Conservation (phyloP, 1,140 invertebrate species). For the Dolichoris vasculosae region DNA sequence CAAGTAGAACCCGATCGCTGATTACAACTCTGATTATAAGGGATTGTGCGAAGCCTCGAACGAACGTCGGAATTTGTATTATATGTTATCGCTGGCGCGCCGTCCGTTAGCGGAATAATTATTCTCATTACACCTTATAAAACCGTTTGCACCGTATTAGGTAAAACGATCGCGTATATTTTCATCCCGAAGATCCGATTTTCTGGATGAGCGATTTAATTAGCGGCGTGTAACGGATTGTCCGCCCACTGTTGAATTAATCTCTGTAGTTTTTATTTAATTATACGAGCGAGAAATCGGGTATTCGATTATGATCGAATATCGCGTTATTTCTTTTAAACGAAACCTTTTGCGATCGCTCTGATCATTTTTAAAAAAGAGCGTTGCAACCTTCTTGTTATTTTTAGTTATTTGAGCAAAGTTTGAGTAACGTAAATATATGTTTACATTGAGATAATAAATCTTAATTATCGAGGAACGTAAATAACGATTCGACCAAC, state of each 20-base stretch:
- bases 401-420: too few species aligned
- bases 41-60: conserved; percentile 40
- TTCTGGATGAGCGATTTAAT: neutral
- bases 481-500: too few species aligned
- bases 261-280: too few species aligned
- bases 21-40: conserved; percentile 37
- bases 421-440: too few species aligned
- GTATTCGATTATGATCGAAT: too few species aligned
- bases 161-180: neutral
- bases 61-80: conserved; percentile 33
- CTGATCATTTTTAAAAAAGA: too few species aligned
- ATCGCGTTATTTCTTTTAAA: too few species aligned
- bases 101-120: conserved; percentile 4
- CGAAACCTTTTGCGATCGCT: too few species aligned
- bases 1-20: conserved; percentile 45
- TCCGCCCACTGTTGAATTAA: neutral
- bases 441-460: too few species aligned
- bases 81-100: neutral
- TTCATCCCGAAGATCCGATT: neutral
- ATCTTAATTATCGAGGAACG: too few species aligned
- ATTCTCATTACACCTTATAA: conserved; percentile 44
- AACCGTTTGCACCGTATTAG: neutral
- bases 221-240: neutral
- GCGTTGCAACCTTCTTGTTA: too few species aligned
- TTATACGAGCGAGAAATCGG: too few species aligned